These are phyloP conservation scores for Cosmia pyralina DNA, from an alignment of 2,888 invertebrate genomes.

Conservation along the genomic window DNA sequence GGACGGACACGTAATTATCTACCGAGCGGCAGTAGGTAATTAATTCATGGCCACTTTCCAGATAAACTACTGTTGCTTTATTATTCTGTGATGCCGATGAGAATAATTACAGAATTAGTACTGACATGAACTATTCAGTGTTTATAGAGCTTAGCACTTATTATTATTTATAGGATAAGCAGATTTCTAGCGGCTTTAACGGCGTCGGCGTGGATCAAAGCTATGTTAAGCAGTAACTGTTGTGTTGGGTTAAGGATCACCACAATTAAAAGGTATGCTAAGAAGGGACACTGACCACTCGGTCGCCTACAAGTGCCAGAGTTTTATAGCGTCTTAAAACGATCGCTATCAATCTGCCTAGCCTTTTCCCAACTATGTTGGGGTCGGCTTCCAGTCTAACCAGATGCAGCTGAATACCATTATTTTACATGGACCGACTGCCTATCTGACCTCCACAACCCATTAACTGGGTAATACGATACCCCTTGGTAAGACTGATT, in stretches of 20 bases:
- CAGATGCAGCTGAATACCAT: too few species aligned
- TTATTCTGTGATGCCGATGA: slow-evolving; percentile 22
- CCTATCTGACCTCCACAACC: too few species aligned
- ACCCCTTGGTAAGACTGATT: too few species aligned
- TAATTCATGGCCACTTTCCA: too few species aligned
- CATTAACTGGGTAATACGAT: too few species aligned
- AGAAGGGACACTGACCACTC: slow-evolving; percentile 14
- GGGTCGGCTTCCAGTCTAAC: too few species aligned
- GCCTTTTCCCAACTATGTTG: too few species aligned
- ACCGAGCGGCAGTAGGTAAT: too few species aligned
- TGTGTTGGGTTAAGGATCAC: slow-evolving; percentile 35
- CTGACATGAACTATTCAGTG: slow-evolving; percentile 1
- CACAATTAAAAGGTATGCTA: slow-evolving; percentile 29
- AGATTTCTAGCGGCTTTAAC: slow-evolving; percentile 27
- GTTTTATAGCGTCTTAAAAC: slow-evolving; percentile 40
- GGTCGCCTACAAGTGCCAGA: slow-evolving; percentile 10
- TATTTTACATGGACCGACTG: too few species aligned
- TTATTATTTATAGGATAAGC: slow-evolving; percentile 16
- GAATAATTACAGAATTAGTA: slow-evolving; percentile 28
- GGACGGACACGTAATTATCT: too few species aligned
- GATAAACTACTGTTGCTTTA: too few species aligned
- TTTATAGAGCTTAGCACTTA: slow-evolving; percentile 6
- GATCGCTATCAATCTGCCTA: background rate
- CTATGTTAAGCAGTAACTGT: slow-evolving; percentile 20
- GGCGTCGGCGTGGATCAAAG: slow-evolving; percentile 41